Conservation (phyloP, 2,113 vertebrate genomes). For the Corydoras maculifer region DNA sequence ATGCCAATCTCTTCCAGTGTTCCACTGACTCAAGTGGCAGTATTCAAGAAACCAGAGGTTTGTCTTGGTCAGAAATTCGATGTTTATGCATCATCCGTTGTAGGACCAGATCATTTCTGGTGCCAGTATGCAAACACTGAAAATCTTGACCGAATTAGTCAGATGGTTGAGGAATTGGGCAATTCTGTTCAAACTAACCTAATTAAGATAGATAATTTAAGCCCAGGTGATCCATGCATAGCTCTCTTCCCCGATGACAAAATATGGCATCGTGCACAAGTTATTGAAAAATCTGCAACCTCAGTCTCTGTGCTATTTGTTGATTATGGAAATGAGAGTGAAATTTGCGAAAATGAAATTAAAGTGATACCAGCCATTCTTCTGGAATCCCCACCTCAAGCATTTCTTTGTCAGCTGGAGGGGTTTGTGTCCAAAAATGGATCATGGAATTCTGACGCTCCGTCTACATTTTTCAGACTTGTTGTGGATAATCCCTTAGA, state of each 20-base stretch:
- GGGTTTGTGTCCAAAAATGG: slow-evolving; percentile 68
- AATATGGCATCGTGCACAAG: slow-evolving; percentile 73
- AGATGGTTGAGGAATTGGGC: slow-evolving; percentile 58
- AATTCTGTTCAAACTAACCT: slow-evolving; percentile 31
- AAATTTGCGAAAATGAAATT: slow-evolving; percentile 55
- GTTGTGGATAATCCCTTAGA: slow-evolving; percentile 65
- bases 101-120: slow-evolving; percentile 79
- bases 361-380: slow-evolving; percentile 63
- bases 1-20: neutral
- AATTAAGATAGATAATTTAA: slow-evolving; percentile 38
- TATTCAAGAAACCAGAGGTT: slow-evolving; percentile 51
- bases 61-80: slow-evolving; percentile 64
- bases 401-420: slow-evolving; percentile 78
- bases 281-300: slow-evolving; percentile 53
- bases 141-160: slow-evolving; percentile 62
- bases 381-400: slow-evolving; percentile 66
- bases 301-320: slow-evolving; percentile 65
- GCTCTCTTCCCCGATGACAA: slow-evolving; percentile 70
- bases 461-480: slow-evolving; percentile 61
- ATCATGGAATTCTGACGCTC: slow-evolving; percentile 64
- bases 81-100: slow-evolving; percentile 61
- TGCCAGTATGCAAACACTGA: slow-evolving; percentile 65
- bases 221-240: slow-evolving; percentile 69
- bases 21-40: neutral
- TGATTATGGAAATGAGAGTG: slow-evolving; percentile 78